Conservation (phyloP, 2,113 vertebrate genomes). For the Psittacara wagleri region DNA sequence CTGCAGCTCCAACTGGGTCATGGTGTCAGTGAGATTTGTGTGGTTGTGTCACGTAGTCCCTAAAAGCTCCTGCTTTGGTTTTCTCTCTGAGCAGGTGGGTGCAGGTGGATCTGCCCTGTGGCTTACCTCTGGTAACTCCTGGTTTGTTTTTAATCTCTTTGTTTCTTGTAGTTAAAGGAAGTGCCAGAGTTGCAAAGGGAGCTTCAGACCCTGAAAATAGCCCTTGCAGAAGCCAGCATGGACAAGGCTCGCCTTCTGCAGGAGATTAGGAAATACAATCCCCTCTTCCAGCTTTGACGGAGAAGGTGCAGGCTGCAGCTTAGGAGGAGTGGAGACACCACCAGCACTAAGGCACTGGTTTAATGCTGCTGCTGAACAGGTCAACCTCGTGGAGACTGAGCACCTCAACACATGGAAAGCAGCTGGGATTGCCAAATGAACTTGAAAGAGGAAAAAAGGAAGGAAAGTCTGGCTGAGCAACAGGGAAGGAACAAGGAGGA, state of each 20-base stretch:
- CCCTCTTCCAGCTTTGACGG: slow-evolving; percentile 86
- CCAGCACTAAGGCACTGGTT: slow-evolving; percentile 35
- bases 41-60: background rate
- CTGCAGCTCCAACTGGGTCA: background rate
- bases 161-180: slow-evolving; percentile 62
- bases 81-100: background rate
- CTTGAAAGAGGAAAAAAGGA: background rate
- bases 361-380: background rate
- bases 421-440: background rate
- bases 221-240: slow-evolving; percentile 80
- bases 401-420: background rate
- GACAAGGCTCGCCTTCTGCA: slow-evolving; percentile 87
- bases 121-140: background rate
- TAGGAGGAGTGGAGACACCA: slow-evolving; percentile 50
- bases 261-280: slow-evolving; percentile 90
- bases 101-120: background rate
- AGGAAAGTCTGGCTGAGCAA: background rate
- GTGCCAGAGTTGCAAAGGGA: slow-evolving; percentile 73
- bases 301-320: background rate
- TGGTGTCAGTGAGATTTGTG: background rate
- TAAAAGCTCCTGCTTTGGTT: background rate
- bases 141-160: background rate
- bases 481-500: background rate
- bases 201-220: slow-evolving; percentile 77
- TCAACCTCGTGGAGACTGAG: background rate